A percentile compares a stretch with the other conserved stretches of the same genome.
Conservation (phyloP, 2,888 invertebrate genomes). For the Calameuta idolon region DNA sequence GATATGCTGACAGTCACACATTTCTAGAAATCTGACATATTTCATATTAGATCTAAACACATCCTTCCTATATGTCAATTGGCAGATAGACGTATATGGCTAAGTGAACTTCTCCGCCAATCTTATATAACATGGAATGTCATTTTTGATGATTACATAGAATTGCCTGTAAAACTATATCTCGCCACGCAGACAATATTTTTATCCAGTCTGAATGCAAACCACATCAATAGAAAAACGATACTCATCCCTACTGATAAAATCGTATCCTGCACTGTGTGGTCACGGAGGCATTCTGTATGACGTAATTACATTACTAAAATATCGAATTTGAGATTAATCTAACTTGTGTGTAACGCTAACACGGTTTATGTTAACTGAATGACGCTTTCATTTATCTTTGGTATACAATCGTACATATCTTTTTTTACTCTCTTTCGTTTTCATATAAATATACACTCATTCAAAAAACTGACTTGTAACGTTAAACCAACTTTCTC, state of each 20-base stretch:
- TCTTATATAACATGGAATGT: neutral
- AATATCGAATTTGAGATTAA: neutral
- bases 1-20: slow-evolving; percentile 42
- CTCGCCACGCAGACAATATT: neutral
- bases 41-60: slow-evolving; percentile 3
- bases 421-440: neutral
- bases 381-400: slow-evolving; percentile 62
- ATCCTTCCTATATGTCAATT: neutral
- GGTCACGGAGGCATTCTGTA: slow-evolving; percentile 37
- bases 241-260: neutral
- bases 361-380: slow-evolving; percentile 51
- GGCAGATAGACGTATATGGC: neutral
- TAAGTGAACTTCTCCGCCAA: neutral
- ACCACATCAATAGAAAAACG: neutral
- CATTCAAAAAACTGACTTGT: slow-evolving; percentile 33
- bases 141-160: neutral
- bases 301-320: neutral
- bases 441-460: slow-evolving; percentile 54
- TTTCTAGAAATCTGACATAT: slow-evolving; percentile 27
- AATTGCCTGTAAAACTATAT: neutral
- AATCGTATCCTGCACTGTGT: neutral
- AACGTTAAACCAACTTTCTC: slow-evolving; percentile 28
- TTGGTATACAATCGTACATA: slow-evolving; percentile 63
- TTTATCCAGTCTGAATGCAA: neutral
- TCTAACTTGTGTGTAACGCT: neutral